Evolutionary conservation across 2,797 vertebrate genomes (phyloP), one percentile per base, ranked within the genome.

Genomic region (Morelia viridis): DNA sequence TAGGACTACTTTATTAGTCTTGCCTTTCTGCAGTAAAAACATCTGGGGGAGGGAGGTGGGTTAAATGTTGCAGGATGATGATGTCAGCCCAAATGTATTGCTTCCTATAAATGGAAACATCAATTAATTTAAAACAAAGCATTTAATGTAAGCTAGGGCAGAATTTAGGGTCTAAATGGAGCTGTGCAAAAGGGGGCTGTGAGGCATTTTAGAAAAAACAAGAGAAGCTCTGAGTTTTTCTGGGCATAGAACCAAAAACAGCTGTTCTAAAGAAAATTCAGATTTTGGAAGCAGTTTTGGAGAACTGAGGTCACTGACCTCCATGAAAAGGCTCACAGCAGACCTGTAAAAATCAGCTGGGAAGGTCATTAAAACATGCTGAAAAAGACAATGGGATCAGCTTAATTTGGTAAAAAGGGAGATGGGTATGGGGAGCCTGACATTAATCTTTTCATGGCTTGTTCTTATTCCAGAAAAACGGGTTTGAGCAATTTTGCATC

Each of bases 401-500:
- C 35, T 89, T 13, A 3, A 12, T 19, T 85, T 5, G 60, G 19
- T 76, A 31, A 17, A 87, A 35, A 89, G 90, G 91, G 53, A 92
- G 83, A 53, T 0, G 90, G 68, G 4, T 85, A 28, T 57, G 9
- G 84, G 87, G 88, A 86, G 56, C 83, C 53, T 0, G 10, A 91
- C 85, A 68, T 85, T 95, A 88, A 96, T 58, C 31, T 93, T 91
- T 80, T 35, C 61, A 64, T 87, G 90, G 90, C 94, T 94, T 41
- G 12, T 87, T 64, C 88, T 91, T 96, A 91, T 60, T 96, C 0
- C 96, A 99, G 99, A 99, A 99, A 99, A 99, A 99, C 93, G 99
- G 99, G 92, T 99, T 99, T 86, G 99, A 99, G 94, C 99, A 99
- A 96, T 99, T 99, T 95, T 99, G 99, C 96, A 99, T 99, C 97